These are phyloP conservation scores for Ditylenchus weischeri DNA, from an alignment of 2,888 invertebrate species.

Conservation along the genomic window DNA sequence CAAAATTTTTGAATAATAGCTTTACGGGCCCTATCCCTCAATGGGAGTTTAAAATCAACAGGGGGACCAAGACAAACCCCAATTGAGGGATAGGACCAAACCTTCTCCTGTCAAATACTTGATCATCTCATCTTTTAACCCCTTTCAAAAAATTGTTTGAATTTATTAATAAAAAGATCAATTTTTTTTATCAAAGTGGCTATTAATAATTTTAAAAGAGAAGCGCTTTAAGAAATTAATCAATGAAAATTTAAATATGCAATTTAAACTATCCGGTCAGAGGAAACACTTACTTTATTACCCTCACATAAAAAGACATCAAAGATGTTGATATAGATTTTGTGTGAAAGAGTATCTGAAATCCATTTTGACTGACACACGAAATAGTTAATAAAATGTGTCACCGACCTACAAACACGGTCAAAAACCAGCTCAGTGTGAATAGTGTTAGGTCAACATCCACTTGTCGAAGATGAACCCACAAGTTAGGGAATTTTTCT, in stretches of 20 bases:
- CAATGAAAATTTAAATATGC: too few species aligned
- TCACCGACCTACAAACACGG: slow-evolving; percentile 43
- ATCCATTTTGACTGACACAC: not conserved
- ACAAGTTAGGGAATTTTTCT: slow-evolving; percentile 63
- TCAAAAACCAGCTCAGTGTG: slow-evolving; percentile 66
- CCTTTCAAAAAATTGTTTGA: too few species aligned
- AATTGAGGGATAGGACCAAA: too few species aligned
- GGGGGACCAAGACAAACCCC: too few species aligned
- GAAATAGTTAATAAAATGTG: slow-evolving; percentile 16
- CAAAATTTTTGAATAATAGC: too few species aligned
- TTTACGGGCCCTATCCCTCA: too few species aligned
- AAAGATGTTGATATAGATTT: slow-evolving; percentile 64
- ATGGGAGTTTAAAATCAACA: too few species aligned
- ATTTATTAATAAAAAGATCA: slow-evolving; percentile 1
- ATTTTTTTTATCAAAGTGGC: not conserved
- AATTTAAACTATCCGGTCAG: too few species aligned
- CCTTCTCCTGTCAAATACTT: too few species aligned
- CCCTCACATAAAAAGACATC: slow-evolving; percentile 66
- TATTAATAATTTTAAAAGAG: too few species aligned
- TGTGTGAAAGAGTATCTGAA: slow-evolving; percentile 63
- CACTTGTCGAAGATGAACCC: slow-evolving; percentile 61
- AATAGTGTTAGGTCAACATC: slow-evolving; percentile 62
- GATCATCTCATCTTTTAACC: too few species aligned
- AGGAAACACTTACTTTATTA: slow-evolving; percentile 62
- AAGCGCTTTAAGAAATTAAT: too few species aligned